Evolutionary conservation across 1,140 invertebrate species (phyloP).

Genomic region (Drosophila pseudoananassae): DNA sequence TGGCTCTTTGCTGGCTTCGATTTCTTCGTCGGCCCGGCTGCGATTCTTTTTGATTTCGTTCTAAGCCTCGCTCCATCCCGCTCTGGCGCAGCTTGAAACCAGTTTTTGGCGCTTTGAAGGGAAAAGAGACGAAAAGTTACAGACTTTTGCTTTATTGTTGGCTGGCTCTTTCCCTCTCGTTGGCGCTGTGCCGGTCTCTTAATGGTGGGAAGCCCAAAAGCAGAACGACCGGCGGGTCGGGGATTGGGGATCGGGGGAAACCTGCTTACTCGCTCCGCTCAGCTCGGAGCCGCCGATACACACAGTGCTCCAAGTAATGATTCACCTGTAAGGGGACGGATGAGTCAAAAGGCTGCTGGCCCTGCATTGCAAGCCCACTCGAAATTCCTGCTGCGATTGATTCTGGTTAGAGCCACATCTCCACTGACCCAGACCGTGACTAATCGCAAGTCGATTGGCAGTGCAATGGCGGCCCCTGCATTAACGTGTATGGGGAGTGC

Average conservation of each 20-base stretch:
- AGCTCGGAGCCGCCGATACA: slow-evolving; percentile 29
- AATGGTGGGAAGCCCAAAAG: slow-evolving; percentile 14
- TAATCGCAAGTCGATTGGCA: slow-evolving; percentile 2
- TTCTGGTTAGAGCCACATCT: slow-evolving; percentile 13
- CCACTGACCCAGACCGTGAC: slow-evolving; percentile 28
- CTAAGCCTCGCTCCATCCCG: slow-evolving; percentile 46
- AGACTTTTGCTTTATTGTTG: slow-evolving; percentile 70
- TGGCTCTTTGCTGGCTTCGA: slow-evolving; percentile 24
- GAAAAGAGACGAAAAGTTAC: slow-evolving; percentile 41
- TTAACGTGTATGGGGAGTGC: slow-evolving; percentile 1
- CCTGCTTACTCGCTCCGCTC: slow-evolving; percentile 10
- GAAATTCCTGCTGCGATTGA: slow-evolving; percentile 13
- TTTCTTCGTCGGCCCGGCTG: slow-evolving; percentile 21
- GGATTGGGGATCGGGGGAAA: background rate
- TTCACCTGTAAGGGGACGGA: slow-evolving; percentile 35
- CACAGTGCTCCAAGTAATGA: slow-evolving; percentile 28
- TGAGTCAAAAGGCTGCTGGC: slow-evolving; percentile 28
- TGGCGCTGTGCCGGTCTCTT: slow-evolving; percentile 27
- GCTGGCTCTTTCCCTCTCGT: slow-evolving; percentile 15
- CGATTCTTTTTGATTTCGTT: slow-evolving; percentile 66
- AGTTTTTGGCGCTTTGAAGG: slow-evolving; percentile 32
- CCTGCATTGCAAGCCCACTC: slow-evolving; percentile 22
- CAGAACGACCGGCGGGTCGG: background rate
- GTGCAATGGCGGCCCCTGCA: background rate
- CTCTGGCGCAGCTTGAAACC: slow-evolving; percentile 27